phyloP scores from a whole-genome alignment of 2,888 invertebrate genomes.

The Teleogryllus oceanicus region DNA sequence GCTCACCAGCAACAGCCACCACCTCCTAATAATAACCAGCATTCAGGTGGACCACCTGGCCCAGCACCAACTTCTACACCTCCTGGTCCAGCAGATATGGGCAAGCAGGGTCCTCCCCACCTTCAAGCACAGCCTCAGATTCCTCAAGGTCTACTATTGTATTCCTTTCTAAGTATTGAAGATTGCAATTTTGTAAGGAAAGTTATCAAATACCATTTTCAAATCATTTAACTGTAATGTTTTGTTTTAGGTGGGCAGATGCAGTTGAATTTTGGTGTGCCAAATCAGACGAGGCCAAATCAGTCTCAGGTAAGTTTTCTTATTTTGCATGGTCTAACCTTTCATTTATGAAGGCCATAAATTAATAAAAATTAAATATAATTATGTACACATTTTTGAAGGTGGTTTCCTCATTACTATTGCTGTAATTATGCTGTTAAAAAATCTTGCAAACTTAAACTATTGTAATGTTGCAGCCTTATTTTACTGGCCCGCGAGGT shows the following conservation, averaged over 20 bases:
- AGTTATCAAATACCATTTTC: neutral
- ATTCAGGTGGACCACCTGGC: conserved; percentile 31
- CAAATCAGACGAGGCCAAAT: conserved; percentile 31
- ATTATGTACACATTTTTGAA: no score
- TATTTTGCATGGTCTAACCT: neutral
- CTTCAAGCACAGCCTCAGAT: conserved; percentile 36
- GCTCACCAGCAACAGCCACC: conserved; percentile 29
- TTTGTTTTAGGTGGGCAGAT: conserved; percentile 32
- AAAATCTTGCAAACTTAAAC: no score
- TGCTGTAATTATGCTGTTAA: neutral
- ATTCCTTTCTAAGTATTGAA: neutral
- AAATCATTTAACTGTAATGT: neutral
- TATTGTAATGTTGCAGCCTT: conserved; percentile 27
- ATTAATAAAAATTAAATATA: neutral
- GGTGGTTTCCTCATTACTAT: neutral
- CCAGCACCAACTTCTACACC: conserved; percentile 36
- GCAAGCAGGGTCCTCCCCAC: conserved; percentile 36
- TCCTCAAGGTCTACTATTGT: conserved; percentile 28
- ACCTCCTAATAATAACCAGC: conserved; percentile 26
- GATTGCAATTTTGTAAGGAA: neutral
- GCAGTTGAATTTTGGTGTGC: conserved; percentile 30
- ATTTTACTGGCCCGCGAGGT: conserved; percentile 30
- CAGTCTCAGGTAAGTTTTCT: conserved; percentile 31
- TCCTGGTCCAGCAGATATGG: conserved; percentile 35
- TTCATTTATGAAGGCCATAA: neutral